Evolutionary conservation across 2,888 invertebrate genomes (phyloP).

Genomic region (Drosophila prostipennis): DNA sequence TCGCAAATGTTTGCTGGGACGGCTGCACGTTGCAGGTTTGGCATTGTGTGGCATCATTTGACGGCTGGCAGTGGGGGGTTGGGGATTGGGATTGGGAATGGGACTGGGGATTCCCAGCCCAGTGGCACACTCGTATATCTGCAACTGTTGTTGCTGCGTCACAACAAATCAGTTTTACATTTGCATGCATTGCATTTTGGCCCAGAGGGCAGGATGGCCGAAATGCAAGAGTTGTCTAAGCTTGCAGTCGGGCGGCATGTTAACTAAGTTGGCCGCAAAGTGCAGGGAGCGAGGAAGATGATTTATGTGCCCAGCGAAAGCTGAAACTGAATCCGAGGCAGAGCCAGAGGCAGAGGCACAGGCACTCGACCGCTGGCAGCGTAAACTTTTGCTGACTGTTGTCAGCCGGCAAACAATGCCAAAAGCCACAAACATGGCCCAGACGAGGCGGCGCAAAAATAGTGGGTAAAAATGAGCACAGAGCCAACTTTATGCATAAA

Average conservation of each 20-base stretch:
- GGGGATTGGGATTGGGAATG: background rate
- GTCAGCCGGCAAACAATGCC: constrained; percentile 77
- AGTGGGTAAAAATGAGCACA: constrained; percentile 66
- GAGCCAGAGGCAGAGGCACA: background rate
- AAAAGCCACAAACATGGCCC: constrained; percentile 71
- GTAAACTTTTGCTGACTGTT: constrained; percentile 77
- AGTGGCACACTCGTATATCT: constrained; percentile 18
- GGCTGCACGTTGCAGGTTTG: constrained; percentile 14
- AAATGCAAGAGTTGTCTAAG: constrained; percentile 52
- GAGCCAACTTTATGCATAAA: constrained; percentile 78
- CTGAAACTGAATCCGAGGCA: constrained; percentile 42
- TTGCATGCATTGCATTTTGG: constrained; percentile 74
- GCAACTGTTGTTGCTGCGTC: constrained; percentile 52
- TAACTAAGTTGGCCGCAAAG: constrained; percentile 60
- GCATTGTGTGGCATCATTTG: constrained; percentile 35
- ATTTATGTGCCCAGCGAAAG: constrained; percentile 62
- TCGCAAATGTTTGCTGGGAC: constrained; percentile 39
- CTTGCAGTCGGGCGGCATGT: constrained; percentile 60
- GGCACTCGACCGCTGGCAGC: constrained; percentile 60
- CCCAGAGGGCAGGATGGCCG: constrained; percentile 19
- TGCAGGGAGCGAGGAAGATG: constrained; percentile 43
- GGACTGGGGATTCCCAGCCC: background rate
- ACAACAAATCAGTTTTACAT: constrained; percentile 76
- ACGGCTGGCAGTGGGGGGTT: constrained; percentile 14
- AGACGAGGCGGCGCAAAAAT: constrained; percentile 60